These are phyloP conservation scores for Dicerorhinus sumatrensis DNA, from an alignment of 2,113 vertebrate genomes.

Conservation along the genomic window DNA sequence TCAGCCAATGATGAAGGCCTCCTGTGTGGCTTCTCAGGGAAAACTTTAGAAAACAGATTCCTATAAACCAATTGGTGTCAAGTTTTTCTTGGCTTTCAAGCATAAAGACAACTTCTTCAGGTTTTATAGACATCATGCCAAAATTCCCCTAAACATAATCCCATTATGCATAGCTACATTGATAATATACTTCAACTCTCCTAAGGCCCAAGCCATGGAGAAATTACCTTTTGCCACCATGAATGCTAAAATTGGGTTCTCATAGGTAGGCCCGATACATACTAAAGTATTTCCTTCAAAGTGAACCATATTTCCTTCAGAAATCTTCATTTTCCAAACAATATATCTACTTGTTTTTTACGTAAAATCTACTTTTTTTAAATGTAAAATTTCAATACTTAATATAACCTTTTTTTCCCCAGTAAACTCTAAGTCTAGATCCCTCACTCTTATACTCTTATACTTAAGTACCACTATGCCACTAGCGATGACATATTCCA, in stretches of 20 bases:
- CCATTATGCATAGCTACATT: neutral
- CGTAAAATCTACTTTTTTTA: neutral
- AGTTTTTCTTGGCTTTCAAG: conserved; percentile 18
- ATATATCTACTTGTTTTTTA: neutral
- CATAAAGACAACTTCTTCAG: neutral
- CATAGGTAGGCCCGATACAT: neutral
- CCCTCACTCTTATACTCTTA: neutral
- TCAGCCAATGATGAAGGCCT: neutral
- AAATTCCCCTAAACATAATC: neutral
- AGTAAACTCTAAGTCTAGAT: neutral
- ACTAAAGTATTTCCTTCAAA: neutral
- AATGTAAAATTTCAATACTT: neutral
- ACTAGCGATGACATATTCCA: neutral
- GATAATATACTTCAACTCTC: neutral
- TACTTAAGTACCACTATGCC: neutral
- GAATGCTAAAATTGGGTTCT: neutral
- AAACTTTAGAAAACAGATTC: neutral
- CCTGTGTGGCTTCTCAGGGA: neutral
- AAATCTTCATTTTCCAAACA: neutral
- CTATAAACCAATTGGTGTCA: neutral
- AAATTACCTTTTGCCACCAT: neutral
- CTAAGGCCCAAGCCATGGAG: neutral
- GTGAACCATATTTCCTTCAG: neutral
- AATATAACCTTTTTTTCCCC: neutral
- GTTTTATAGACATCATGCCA: neutral